Evolutionary conservation across 2,113 vertebrate species (phyloP), one percentile per base, ranked within the genome.

Genomic region (Romanogobio albipinnatus): DNA sequence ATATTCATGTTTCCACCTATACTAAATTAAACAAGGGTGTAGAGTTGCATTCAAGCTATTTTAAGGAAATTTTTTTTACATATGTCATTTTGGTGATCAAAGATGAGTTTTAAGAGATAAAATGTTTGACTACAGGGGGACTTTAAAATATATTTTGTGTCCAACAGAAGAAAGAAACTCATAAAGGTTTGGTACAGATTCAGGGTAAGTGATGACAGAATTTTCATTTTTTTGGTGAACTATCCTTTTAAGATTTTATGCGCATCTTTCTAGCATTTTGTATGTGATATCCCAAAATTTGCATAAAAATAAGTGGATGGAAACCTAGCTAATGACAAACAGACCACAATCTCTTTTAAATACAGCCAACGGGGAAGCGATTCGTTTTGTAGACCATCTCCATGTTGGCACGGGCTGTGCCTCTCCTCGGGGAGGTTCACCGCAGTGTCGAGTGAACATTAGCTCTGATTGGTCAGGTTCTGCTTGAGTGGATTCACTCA

Each of bases 401-500:
- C 29, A 59, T 39, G 76, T 33, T 59, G 76, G 78, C 59, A 17
- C 3, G 39, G 19, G 45, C 49, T 71, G 9, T n/a, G 45, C 61
- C 10, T 51, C 15, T 13, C 17, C 62, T 79, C n/a, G 10, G 76
- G 76, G 76, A 76, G 66, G 39, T 45, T 15, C 58, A 79, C 78
- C 2, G 19, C 13, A 1, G 73, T 62, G 82, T 15, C 2, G 70
- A 76, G 26, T 61, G 81, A 71, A 49, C 36, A 70, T 77, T 58
- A 49, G 58, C 61, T 36, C n/a, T 78, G 76, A 86, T 39, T 58
- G 51, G 73, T 17, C 74, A 86, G 49, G 62, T 78, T 86, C 64
- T 76, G 80, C 73, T 49, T 59, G 45, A 84, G 22, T 71, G 76
- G 58, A 3, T 61, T 83, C 43, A 81, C 66, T 81, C 59, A 59